Base-by-base conservation (phyloP, 2,113 vertebrate species). In the Takifugu flavidus region DNA sequence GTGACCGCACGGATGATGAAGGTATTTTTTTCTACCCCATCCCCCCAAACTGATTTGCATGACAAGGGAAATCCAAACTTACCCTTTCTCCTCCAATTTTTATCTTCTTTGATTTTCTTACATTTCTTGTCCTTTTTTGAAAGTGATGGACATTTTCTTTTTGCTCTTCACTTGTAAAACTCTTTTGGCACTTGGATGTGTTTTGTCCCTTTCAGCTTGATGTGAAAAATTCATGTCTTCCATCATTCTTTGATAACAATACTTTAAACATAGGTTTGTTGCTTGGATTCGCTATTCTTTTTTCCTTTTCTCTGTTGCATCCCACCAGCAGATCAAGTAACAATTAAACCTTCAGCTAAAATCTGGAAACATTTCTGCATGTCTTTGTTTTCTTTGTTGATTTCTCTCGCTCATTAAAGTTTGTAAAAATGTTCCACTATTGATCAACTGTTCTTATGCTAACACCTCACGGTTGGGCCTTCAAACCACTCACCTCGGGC, bases 1-100 rank as follows among this genome's bases (percentile, higher is more conserved):
- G 92, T 96, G 97, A 98, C 91, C 95, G 94, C 94, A 93, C 95
- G 89, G 96, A 98, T 90, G 96, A 99, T 82, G 95, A 98, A 99
- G 97, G 97, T 99, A 99, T 98, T 96, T 95, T 94, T 90, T 91
- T 87, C n/a, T 14, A 14, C 13, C 45, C 45, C 45, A 47, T n/a
- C 45, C n/a, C 45, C 45, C 94, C 92, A 94, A 96, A 93, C 86
- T 93, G 92, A 95, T 95, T 93, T 98, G 96, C 97, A 98, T 99
- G 97, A 98, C 87, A 92, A 96, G 92, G 92, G 89, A 89, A 47
- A 82, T 67, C 75, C 74, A 86, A 73, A 84, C 73, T 62, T 86
- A 63, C 83, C 82, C 78, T 83, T 85, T 76, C 67, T 89, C 91
- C 90, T 92, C 82, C 90, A 85, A 89, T 92, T 98, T 95, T 92